These are phyloP conservation scores for Fopius arisanus DNA, from an alignment of 1,140 invertebrate genomes.

Conservation along the genomic window DNA sequence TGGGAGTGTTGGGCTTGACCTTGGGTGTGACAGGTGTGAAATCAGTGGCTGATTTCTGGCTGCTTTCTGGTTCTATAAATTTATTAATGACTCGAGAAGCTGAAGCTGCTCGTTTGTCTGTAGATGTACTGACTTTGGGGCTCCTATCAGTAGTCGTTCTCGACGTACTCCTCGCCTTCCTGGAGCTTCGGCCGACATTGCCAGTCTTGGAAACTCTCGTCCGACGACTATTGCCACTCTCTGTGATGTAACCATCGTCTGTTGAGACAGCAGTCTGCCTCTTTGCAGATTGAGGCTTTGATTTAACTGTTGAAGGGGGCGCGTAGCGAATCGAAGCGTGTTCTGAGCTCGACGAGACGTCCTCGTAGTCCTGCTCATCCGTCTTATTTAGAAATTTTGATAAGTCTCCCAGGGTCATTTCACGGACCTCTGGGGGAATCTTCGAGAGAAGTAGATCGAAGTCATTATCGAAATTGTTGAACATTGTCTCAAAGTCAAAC, in stretches of 20 bases:
- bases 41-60: not conserved
- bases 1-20: slow-evolving; percentile 68
- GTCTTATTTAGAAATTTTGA: slow-evolving; percentile 14
- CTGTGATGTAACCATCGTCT: slow-evolving; percentile 39
- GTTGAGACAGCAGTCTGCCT: slow-evolving; percentile 26
- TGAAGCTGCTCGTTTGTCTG: slow-evolving; percentile 15
- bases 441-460: slow-evolving; percentile 26
- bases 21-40: slow-evolving; percentile 56
- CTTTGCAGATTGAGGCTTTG: slow-evolving; percentile 21
- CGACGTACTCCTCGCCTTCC: slow-evolving; percentile 39
- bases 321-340: not conserved
- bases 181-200: not conserved
- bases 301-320: slow-evolving; percentile 20
- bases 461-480: slow-evolving; percentile 36
- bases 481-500: slow-evolving; percentile 35
- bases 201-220: slow-evolving; percentile 34
- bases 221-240: slow-evolving; percentile 15
- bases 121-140: slow-evolving; percentile 18
- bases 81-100: slow-evolving; percentile 21
- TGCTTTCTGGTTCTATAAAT: slow-evolving; percentile 53
- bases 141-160: slow-evolving; percentile 31
- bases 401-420: slow-evolving; percentile 46
- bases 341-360: slow-evolving; percentile 32
- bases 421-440: slow-evolving; percentile 44
- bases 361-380: slow-evolving; percentile 39